phyloP scores from a whole-genome alignment of 2,797 vertebrate species.

The Clarias platycephalus region DNA sequence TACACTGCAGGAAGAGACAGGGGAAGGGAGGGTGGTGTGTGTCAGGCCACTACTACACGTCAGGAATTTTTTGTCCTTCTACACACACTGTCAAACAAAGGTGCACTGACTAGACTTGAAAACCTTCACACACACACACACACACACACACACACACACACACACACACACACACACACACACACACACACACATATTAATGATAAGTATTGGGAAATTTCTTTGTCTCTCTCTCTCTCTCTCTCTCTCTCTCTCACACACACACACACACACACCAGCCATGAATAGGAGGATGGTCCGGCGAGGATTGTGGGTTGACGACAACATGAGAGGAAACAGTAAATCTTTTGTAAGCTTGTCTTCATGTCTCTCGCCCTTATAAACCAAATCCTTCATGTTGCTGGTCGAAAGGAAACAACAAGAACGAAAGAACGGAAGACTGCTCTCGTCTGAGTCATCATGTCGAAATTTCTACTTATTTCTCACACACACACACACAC shows the following conservation, averaged over 20 bases:
- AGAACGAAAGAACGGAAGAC: slow-evolving; percentile 7
- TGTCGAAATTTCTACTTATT: slow-evolving; percentile 11
- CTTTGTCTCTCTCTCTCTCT: slow-evolving; percentile 10
- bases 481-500: background rate
- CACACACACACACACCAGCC: slow-evolving; percentile 3
- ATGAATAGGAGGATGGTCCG: slow-evolving; percentile 40
- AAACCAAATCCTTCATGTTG: slow-evolving; percentile 50
- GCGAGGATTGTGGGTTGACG: slow-evolving; percentile 38
- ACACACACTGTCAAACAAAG: slow-evolving; percentile 15
- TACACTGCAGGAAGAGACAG: slow-evolving; percentile 31
- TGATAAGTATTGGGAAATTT: background rate
- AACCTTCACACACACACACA: slow-evolving; percentile 7
- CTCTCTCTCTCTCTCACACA: slow-evolving; percentile 23
- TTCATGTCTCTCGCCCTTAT: slow-evolving; percentile 47
- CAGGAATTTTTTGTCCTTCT: background rate
- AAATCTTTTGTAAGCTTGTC: slow-evolving; percentile 56
- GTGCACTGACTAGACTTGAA: background rate
- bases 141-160: slow-evolving; percentile 10
- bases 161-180: slow-evolving; percentile 12
- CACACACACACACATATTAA: slow-evolving; percentile 5
- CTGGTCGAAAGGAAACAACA: slow-evolving; percentile 20
- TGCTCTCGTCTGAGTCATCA: slow-evolving; percentile 1
- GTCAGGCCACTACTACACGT: background rate
- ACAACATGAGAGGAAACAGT: slow-evolving; percentile 55
- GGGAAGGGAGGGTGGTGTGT: slow-evolving; percentile 15